A percentile compares a stretch with the other conserved stretches of the same genome.
phyloP scores from a whole-genome alignment of 2,888 invertebrate genomes.

The Apodemia duryi region DNA sequence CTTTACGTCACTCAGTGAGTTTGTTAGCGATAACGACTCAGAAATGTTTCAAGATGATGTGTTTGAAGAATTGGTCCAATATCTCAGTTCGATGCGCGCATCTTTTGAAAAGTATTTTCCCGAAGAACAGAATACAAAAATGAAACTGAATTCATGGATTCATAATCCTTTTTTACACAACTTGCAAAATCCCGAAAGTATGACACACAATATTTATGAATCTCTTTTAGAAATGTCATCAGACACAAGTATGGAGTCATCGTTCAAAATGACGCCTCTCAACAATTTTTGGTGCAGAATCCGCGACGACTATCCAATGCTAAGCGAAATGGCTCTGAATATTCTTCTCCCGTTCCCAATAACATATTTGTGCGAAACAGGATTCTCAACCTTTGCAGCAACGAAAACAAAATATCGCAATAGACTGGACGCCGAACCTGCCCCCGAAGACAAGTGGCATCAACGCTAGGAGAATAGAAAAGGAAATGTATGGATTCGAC shows the following conservation, averaged over 20 bases:
- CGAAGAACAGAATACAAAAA: constrained; percentile 37
- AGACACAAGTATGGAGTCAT: constrained; percentile 15
- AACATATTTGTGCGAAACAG: constrained; percentile 33
- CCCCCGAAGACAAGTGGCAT: too few relatives aligned
- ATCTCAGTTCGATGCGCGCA: constrained; percentile 36
- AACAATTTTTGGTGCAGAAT: constrained; percentile 18
- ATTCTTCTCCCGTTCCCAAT: constrained; percentile 30
- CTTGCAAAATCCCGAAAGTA: constrained; percentile 32
- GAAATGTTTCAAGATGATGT: constrained; percentile 34
- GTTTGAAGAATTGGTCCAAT: constrained; percentile 38
- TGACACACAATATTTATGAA: constrained; percentile 2
- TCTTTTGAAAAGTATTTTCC: constrained; percentile 38
- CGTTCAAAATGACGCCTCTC: constrained; percentile 9
- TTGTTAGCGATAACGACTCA: constrained; percentile 36
- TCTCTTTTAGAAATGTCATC: constrained; percentile 17
- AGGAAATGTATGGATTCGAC: too few relatives aligned
- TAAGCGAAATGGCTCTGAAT: constrained; percentile 10
- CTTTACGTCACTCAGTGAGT: constrained; percentile 37
- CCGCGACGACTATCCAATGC: constrained; percentile 11
- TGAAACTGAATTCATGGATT: constrained; percentile 37
- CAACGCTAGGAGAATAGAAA: too few relatives aligned
- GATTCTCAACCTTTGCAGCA: constrained; percentile 22
- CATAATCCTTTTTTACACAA: constrained; percentile 37
- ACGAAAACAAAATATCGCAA: constrained; percentile 20
- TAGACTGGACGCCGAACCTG: too few relatives aligned